Base-by-base conservation (phyloP, 2,113 vertebrate genomes). In the Ceuthmochares aereus region DNA sequence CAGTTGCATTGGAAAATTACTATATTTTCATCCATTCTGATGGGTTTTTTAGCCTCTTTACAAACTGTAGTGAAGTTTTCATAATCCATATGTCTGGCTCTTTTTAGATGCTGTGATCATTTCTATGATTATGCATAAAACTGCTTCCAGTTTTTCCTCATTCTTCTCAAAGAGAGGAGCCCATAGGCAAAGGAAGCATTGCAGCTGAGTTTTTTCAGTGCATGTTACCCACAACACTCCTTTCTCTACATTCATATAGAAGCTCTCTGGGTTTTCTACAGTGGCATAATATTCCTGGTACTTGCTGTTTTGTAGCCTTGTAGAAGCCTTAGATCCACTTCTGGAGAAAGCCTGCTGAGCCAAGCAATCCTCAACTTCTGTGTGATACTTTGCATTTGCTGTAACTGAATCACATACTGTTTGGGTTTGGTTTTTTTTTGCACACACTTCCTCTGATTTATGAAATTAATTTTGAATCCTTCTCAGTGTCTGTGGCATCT, bases 1-100 rank as follows among this genome's bases (percentile, higher is more conserved):
- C 4, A 1, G 21, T 10, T 0, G 0, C 20, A 19, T 4, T n/a
- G 15, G 14, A 79, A 79, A 69, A 82, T 69, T 43, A 68, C n/a
- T 80, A 14, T 18, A 17, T 36, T 86, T 45, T 42, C 20, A 56
- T 7, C 5, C n/a, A 49, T 54, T 36, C n/a, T 42, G 16, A 49
- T 2, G 10, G 32, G 55, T 47, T 68, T 69, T 45, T n/a, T 54
- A 62, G 27, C 4, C 8, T 23, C 16, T 36, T 81, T 74, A 62
- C 14, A 45, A 74, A 51, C 25, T 69, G 27, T 42, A 54, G 6
- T 37, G 42, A 93, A 45, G 4, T 69, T 80, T 86, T 49, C 34
- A 26, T 73, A n/a, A 78, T 62, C 36, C 12, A 12, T 21, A 27
- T 15, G 5, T 20, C 16, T 63, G 18, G 13, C 21, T 87, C 49